A percentile compares a stretch with the other conserved stretches of the same genome.
These are phyloP conservation scores for Ptychoptera contaminata DNA, from an alignment of 2,888 invertebrate species.

Conservation along the genomic window DNA sequence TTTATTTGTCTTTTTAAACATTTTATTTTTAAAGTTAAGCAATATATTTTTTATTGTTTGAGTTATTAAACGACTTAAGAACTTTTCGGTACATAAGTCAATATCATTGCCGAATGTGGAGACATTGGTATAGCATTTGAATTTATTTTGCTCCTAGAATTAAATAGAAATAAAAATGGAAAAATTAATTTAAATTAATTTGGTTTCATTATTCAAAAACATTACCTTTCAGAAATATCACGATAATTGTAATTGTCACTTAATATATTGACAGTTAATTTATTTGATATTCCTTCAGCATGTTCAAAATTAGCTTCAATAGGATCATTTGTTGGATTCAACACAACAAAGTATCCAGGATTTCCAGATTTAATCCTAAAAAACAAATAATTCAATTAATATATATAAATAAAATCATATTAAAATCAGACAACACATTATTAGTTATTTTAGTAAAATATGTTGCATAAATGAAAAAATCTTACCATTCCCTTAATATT, in stretches of 20 bases:
- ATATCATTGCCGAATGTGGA: conserved; percentile 43
- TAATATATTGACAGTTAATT: conserved; percentile 41
- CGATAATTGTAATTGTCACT: conserved; percentile 36
- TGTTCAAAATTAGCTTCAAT: conserved; percentile 39
- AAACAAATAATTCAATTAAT: conserved; percentile 7
- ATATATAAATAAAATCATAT: not conserved
- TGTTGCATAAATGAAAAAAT: too few species aligned
- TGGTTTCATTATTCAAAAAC: not conserved
- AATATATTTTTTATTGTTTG: too few species aligned
- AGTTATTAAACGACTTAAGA: too few species aligned
- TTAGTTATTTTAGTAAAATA: not conserved
- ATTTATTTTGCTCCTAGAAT: conserved; percentile 40
- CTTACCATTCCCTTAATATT: conserved; percentile 9
- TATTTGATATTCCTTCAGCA: conserved; percentile 35
- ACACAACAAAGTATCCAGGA: conserved; percentile 57
- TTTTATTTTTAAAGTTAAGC: too few species aligned
- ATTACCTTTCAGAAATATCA: conserved; percentile 17
- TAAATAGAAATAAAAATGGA: conserved; percentile 14
- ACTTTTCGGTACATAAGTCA: conserved; percentile 47
- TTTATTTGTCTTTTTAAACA: too few species aligned
- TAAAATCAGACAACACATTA: not conserved
- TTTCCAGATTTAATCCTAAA: conserved; percentile 54
- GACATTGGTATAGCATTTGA: conserved; percentile 42
- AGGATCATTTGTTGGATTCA: conserved; percentile 41
- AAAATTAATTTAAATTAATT: not conserved